phyloP scores from a whole-genome alignment of 1,140 invertebrate genomes.

The Aphelinus atriplicis region DNA sequence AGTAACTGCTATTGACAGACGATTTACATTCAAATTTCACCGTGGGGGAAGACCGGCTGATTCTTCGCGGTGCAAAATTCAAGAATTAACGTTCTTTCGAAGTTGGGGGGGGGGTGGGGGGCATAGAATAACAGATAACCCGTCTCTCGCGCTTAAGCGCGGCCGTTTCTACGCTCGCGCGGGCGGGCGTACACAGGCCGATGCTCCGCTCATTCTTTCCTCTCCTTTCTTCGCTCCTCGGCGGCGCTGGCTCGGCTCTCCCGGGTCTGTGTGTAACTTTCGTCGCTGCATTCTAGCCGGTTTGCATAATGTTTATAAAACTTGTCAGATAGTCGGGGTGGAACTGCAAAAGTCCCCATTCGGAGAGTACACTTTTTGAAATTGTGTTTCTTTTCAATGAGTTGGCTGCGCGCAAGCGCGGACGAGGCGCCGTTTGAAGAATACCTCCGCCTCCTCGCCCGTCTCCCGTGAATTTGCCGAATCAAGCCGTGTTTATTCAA shows the following conservation, averaged over 20 bases:
- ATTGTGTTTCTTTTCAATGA: constrained; percentile 42
- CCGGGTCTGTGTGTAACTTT: constrained; percentile 25
- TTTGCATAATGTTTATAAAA: constrained; percentile 42
- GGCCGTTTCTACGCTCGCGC: too few relatives aligned
- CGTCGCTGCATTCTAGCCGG: constrained; percentile 18
- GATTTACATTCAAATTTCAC: constrained; percentile 41
- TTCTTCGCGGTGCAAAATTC: constrained; percentile 34
- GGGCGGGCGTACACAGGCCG: too few relatives aligned
- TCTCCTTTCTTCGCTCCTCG: background rate
- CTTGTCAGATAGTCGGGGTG: constrained; percentile 33
- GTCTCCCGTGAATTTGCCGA: constrained; percentile 8
- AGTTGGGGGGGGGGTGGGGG: background rate
- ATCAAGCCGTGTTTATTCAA: constrained; percentile 28
- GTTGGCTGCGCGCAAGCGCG: constrained; percentile 1
- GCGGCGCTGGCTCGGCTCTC: background rate
- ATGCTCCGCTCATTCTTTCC: constrained; percentile 2
- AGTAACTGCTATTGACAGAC: constrained; percentile 39
- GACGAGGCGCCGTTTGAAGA: background rate
- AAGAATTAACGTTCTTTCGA: constrained; percentile 30
- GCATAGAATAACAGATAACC: constrained; percentile 41
- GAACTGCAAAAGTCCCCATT: constrained; percentile 25
- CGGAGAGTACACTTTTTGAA: constrained; percentile 38
- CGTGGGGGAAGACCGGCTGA: constrained; percentile 12
- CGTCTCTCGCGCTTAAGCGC: constrained; percentile 5
- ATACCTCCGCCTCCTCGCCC: background rate